Evolutionary conservation across 2,797 vertebrate species (phyloP).

Genomic region (Menidia menidia): DNA sequence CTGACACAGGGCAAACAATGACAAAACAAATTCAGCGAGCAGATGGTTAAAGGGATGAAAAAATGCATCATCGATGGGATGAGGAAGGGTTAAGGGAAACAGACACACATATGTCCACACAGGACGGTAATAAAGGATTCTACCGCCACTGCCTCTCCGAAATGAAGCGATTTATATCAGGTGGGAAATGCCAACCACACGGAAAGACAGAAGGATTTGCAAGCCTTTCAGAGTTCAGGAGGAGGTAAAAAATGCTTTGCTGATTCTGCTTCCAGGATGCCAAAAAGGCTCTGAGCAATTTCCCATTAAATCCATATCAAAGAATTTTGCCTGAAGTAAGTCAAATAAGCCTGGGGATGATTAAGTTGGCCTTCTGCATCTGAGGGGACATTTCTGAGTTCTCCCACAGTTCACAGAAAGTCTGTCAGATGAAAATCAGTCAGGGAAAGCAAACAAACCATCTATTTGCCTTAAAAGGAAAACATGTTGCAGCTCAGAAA

Average conservation of each 20-base stretch:
- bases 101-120: slow-evolving; percentile 34
- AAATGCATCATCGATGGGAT: slow-evolving; percentile 12
- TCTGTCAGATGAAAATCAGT: slow-evolving; percentile 34
- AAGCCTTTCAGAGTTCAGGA: slow-evolving; percentile 40
- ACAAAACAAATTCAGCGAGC: slow-evolving; percentile 12
- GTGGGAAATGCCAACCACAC: slow-evolving; percentile 30
- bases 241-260: slow-evolving; percentile 4
- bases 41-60: slow-evolving; percentile 11
- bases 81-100: neutral
- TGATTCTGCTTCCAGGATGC: slow-evolving; percentile 40
- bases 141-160: slow-evolving; percentile 43
- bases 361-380: slow-evolving; percentile 20
- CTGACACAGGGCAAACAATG: slow-evolving; percentile 11
- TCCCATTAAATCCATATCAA: slow-evolving; percentile 44
- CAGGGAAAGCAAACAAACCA: slow-evolving; percentile 30
- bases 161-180: slow-evolving; percentile 47
- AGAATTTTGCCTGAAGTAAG: slow-evolving; percentile 39
- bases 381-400: slow-evolving; percentile 19
- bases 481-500: slow-evolving; percentile 27
- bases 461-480: slow-evolving; percentile 52
- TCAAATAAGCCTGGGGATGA: slow-evolving; percentile 29
- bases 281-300: slow-evolving; percentile 41
- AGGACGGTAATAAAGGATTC: slow-evolving; percentile 47
- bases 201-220: slow-evolving; percentile 34
- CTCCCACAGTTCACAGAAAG: slow-evolving; percentile 15